Evolutionary conservation across 2,888 invertebrate species (phyloP), one percentile per base, ranked within the genome.

Genomic region (Cremastinae sp.): DNA sequence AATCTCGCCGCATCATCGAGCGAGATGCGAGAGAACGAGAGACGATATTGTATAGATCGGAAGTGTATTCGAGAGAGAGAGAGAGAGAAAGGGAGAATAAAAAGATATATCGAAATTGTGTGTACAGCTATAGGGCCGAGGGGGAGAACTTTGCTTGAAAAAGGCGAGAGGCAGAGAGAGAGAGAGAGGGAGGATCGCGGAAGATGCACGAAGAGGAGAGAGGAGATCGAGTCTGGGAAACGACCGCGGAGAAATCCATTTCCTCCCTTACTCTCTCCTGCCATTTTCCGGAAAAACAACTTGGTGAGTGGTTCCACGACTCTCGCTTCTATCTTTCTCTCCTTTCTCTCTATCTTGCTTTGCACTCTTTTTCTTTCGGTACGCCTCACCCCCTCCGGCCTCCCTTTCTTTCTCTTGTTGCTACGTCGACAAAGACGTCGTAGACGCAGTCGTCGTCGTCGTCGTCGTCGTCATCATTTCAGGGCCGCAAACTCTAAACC

Each of bases 201-300:
- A 65, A 70, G 43, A 61, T 61, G 53, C 59, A 61, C 41, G 36
- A 38, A 41, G 47, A 14, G 43, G 22, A 54, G 78, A 65, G 72
- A n/a, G n/a, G n/a, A n/a, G n/a, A n/a, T n/a, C 49, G 66, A 62
- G 74, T 71, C 80, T 79, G 78, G 69, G 62, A 78, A 75, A 84
- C 85, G 83, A 82, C 84, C 85, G 84, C 84, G 84, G 83, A 84
- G 85, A 86, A 85, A 85, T 85, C 82, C 82, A 84, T 85, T 84
- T 81, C 77, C 82, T 80, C 82, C 75, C 76, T 73, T 73, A 73
- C 79, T 74, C 74, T 72, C 72, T 70, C 71, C 64, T 79, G 75
- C 78, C 65, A 74, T 76, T 73, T 73, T 74, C 65, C 74, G 78
- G 82, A 81, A 82, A 84, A 84, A 84, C 82, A 84, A 79, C 81